These are phyloP conservation scores for Coregonus sp. DNA, from an alignment of 2,797 vertebrate species.

Conservation along the genomic window DNA sequence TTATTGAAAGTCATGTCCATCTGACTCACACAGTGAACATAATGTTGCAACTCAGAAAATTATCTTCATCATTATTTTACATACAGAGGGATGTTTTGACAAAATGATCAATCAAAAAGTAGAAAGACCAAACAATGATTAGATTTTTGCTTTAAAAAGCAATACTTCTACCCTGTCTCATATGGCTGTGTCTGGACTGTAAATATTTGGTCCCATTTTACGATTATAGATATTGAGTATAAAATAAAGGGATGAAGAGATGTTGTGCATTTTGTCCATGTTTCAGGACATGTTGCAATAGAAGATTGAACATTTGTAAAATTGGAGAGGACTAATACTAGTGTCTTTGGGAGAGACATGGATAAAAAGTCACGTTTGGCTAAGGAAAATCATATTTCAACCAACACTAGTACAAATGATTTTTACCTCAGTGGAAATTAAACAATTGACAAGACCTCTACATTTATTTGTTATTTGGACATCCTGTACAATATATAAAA, in stretches of 20 bases:
- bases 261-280: conserved; percentile 11
- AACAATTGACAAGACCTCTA: conserved; percentile 42
- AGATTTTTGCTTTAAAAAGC: not conserved
- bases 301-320: conserved; percentile 23
- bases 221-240: conserved; percentile 19
- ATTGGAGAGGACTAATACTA: not conserved
- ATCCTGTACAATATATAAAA: conserved; percentile 52
- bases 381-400: conserved; percentile 1
- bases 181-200: not conserved
- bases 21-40: conserved; percentile 53
- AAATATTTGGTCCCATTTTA: conserved; percentile 56
- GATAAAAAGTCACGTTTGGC: conserved; percentile 29
- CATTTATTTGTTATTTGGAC: conserved; percentile 33
- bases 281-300: conserved; percentile 31
- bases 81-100: not conserved
- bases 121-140: not conserved
- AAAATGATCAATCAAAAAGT: not conserved
- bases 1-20: conserved; percentile 51
- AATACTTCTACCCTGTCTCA: not conserved
- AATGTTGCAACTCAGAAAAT: conserved; percentile 26
- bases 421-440: conserved; percentile 41
- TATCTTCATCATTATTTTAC: not conserved
- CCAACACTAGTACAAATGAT: not conserved
- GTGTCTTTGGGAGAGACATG: not conserved
- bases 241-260: not conserved